Evolutionary conservation across 2,113 vertebrate species (phyloP).

Genomic region (Hassar affinis): DNA sequence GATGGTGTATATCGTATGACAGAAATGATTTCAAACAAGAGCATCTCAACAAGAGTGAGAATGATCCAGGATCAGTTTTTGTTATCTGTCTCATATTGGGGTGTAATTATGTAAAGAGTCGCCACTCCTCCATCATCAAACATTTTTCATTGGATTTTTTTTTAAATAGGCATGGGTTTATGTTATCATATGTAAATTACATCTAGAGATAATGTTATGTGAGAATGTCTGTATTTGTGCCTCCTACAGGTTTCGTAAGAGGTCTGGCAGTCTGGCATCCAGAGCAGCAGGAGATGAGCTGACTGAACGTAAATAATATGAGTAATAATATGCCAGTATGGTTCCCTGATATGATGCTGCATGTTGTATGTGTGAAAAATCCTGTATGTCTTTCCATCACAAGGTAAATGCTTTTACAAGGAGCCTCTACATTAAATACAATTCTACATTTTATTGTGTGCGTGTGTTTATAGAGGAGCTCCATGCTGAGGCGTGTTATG

Average conservation of each 20-base stretch:
- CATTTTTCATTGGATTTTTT: neutral
- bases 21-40: neutral
- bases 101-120: neutral
- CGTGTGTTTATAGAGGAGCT: conserved; percentile 71
- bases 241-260: conserved; percentile 72
- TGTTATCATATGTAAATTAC: neutral
- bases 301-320: conserved; percentile 70
- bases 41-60: neutral
- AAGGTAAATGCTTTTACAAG: neutral
- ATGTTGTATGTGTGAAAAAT: neutral
- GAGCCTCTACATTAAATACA: neutral
- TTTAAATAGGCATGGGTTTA: neutral
- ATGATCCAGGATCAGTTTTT: neutral
- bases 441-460: conserved; percentile 39
- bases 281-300: conserved; percentile 64
- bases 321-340: no score
- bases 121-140: neutral
- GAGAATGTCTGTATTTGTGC: neutral
- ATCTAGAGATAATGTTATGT: neutral
- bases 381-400: neutral
- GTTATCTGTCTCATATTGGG: neutral
- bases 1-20: neutral
- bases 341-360: no score
- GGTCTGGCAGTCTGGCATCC: conserved; percentile 62
- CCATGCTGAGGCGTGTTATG: conserved; percentile 80